These are phyloP conservation scores for Euclidia mi DNA, from an alignment of 2,888 invertebrate genomes.

Conservation along the genomic window DNA sequence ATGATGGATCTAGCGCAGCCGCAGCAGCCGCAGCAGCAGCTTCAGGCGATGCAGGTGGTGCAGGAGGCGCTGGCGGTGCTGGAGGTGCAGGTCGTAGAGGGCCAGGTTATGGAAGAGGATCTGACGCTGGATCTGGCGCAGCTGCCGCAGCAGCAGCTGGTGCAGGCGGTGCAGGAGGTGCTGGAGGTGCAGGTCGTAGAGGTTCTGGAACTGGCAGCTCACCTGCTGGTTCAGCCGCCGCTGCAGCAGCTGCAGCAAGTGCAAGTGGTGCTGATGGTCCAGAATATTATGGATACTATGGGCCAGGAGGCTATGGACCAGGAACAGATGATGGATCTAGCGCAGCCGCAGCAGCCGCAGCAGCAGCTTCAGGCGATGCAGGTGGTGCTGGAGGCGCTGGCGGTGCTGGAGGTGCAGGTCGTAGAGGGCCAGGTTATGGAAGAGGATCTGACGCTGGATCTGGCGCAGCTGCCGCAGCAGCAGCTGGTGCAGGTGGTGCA, in stretches of 20 bases:
- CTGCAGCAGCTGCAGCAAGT: slow-evolving; percentile 23
- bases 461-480: slow-evolving; percentile 5
- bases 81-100: too few species aligned
- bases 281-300: neutral
- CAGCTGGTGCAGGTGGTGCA: neutral
- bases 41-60: too few species aligned
- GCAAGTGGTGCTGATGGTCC: neutral
- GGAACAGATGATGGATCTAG: slow-evolving; percentile 11
- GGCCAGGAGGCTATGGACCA: slow-evolving; percentile 5
- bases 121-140: too few species aligned
- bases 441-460: neutral
- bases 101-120: too few species aligned
- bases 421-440: slow-evolving; percentile 1
- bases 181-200: slow-evolving; percentile 4
- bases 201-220: slow-evolving; percentile 4
- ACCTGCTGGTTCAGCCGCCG: slow-evolving; percentile 8
- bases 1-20: too few species aligned
- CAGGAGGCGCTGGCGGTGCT: too few species aligned
- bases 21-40: too few species aligned
- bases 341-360: slow-evolving; percentile 20
- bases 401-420: neutral
- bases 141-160: slow-evolving; percentile 16
- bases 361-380: slow-evolving; percentile 8
- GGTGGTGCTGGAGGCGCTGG: neutral
- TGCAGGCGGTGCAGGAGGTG: slow-evolving; percentile 4